Evolutionary conservation across 2,113 vertebrate genomes (phyloP).

Genomic region (Otis tarda): DNA sequence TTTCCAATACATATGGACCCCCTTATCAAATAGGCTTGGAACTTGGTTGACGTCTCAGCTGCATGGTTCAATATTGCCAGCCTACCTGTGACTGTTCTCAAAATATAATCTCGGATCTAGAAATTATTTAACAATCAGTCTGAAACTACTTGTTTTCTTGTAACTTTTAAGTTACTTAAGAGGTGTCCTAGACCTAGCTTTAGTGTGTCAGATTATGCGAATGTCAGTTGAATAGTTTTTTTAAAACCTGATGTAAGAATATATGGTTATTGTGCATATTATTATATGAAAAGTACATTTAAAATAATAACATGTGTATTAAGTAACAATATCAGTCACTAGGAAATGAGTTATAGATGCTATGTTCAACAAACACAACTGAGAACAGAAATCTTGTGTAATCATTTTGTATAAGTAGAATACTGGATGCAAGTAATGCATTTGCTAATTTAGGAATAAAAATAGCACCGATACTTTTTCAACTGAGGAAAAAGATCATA

Average conservation of each 20-base stretch:
- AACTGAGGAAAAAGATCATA: not conserved
- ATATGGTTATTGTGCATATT: not conserved
- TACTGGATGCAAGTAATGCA: not conserved
- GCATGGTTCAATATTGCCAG: not conserved
- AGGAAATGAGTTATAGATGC: not conserved
- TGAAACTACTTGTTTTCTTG: not conserved
- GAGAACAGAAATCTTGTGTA: not conserved
- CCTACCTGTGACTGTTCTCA: not conserved
- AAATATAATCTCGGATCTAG: not conserved
- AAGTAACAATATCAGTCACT: not conserved
- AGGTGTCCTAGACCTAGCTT: not conserved
- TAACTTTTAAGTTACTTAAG: not conserved
- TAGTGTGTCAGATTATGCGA: not conserved
- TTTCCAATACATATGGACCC: not conserved
- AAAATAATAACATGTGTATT: not conserved
- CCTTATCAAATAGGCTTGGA: not conserved
- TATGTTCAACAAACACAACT: not conserved
- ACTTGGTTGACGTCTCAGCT: not conserved
- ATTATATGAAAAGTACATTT: not conserved
- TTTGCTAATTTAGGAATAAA: not conserved
- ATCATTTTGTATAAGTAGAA: not conserved
- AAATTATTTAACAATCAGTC: not conserved
- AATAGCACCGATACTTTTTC: not conserved
- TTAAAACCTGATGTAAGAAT: not conserved
- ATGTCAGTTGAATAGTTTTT: not conserved